Evolutionary conservation across 2,888 invertebrate genomes (phyloP), one percentile per base, ranked within the genome.

Genomic region (Eucera pruinosa): DNA sequence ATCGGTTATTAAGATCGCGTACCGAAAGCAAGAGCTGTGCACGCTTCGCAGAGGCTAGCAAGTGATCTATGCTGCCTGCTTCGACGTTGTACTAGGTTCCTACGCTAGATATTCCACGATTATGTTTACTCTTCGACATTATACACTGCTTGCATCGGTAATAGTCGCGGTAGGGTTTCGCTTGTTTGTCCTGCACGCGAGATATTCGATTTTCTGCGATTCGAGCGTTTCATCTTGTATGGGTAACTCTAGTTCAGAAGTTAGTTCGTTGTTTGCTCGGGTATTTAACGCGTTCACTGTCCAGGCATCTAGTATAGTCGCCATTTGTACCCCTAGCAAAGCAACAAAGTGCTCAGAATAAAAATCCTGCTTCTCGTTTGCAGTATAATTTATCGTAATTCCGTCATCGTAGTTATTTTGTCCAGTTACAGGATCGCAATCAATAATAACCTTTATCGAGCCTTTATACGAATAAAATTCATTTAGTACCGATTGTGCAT

Each of bases 11-110:
- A 79, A 78, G 73, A 78, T 65, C 79, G 60, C 65, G 45, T 33
- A 57, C 72, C 33, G 78, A 78, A 78, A 78, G 78, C 79, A 78
- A 79, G 78, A 72, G 78, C 78, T 7, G n/a, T n/a, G n/a, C 72
- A 60, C 78, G 54, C 71, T 72, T 72, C 2, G 1, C 25, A 11
- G 7, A 2, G 18, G 7, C 6, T n/a, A n/a, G 25, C 3, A 13
- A 23, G 20, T 3, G 62, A 62, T 50, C 62, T 13, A 39, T 13
- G 62, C 9, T 6, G 11, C 18, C 13, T 1, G 15, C 3, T 15
- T 15, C 3, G 36, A 55, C 55, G 62, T n/a, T 48, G 71, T 50
- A 30, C 79, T 27, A 78, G 78, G 78, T 79, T 52, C 64, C n/a
- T 36, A 64, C 9, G 62, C 57, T 50, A 52, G 57, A 64, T 62